These are phyloP conservation scores for Ramphastos sulfuratus DNA, from an alignment of 2,113 vertebrate species.

Conservation along the genomic window DNA sequence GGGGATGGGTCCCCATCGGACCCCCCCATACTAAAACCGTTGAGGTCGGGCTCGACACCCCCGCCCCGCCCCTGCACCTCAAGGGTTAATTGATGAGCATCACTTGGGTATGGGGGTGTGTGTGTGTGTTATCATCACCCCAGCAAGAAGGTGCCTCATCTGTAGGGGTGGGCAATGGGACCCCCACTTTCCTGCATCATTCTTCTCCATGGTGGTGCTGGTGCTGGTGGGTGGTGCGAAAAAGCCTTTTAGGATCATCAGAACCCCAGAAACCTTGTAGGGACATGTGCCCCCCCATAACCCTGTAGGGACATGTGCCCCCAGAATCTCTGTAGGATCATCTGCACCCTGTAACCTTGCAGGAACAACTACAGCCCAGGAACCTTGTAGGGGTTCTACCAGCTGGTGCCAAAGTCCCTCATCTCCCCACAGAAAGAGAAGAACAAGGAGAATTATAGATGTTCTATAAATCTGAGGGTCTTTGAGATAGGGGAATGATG, in stretches of 20 bases:
- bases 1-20: not conserved
- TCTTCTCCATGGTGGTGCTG: fast-evolving
- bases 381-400: not conserved
- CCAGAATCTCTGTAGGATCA: not conserved
- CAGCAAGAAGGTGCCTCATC: fast-evolving
- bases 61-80: not conserved
- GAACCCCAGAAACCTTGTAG: not conserved
- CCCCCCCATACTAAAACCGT: not conserved
- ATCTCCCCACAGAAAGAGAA: not conserved
- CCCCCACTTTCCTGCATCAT: fast-evolving
- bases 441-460: not conserved
- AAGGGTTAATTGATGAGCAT: not conserved
- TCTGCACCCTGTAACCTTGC: not conserved
- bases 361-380: not conserved
- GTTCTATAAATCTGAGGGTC: not conserved
- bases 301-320: not conserved
- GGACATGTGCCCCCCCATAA: not conserved
- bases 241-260: not conserved
- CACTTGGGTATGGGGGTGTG: not conserved
- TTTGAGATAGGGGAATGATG: not conserved
- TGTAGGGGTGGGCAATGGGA: not conserved
- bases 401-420: not conserved
- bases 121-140: too few species aligned
- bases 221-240: not conserved
- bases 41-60: too few species aligned